Percentiles rank a stretch among this genome's conserved stretches.
These are phyloP conservation scores for Philotrypesis tridentata DNA, from an alignment of 1,140 invertebrate species.

Conservation along the genomic window DNA sequence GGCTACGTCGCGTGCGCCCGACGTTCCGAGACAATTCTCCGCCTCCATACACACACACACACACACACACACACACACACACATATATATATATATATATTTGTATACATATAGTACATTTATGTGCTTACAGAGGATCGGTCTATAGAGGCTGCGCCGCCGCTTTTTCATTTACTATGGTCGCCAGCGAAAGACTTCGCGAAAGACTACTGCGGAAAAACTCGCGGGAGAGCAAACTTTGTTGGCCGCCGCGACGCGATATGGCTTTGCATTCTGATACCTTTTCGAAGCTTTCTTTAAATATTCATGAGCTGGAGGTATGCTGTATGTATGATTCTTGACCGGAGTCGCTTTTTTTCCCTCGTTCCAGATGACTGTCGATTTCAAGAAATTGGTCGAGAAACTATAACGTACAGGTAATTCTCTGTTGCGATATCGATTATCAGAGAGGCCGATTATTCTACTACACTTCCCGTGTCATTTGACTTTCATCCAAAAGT, in stretches of 20 bases:
- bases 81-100: not conserved
- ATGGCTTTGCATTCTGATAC: conserved; percentile 31
- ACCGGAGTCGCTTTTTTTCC: not conserved
- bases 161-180: not conserved
- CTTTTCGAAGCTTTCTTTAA: conserved; percentile 24
- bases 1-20: not conserved
- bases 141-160: conserved; percentile 1
- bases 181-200: not conserved
- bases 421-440: no score
- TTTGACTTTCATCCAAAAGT: no score
- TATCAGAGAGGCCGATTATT: no score
- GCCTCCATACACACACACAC: no score
- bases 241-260: not conserved
- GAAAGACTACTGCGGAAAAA: conserved; percentile 13
- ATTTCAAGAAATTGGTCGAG: not conserved
- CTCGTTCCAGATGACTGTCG: no score
- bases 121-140: no score
- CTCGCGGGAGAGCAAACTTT: conserved; percentile 29
- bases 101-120: no score
- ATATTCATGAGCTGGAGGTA: conserved; percentile 24
- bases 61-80: no score
- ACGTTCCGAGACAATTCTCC: no score
- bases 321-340: not conserved
- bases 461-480: no score
- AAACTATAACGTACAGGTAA: no score